Conservation (phyloP, 2,113 vertebrate species). For the Lophius piscatorius region DNA sequence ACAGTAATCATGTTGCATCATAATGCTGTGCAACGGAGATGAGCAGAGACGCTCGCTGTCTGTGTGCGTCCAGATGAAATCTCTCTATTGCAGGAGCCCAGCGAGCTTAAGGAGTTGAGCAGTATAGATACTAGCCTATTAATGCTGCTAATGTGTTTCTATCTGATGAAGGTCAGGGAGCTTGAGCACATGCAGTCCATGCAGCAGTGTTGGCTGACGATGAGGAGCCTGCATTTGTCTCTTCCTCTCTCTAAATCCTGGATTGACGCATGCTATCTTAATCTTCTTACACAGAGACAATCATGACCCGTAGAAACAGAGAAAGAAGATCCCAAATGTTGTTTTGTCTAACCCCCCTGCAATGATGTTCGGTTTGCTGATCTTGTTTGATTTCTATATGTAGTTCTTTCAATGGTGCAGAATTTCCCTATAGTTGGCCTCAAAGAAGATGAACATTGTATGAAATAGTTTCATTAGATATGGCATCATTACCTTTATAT, state of each 20-base stretch:
- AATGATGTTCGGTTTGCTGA: too few species aligned
- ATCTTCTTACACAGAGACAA: conserved; percentile 88
- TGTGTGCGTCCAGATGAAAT: conserved; percentile 13
- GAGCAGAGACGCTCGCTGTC: not conserved
- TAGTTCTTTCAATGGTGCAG: not conserved
- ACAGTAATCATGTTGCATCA: conserved; percentile 51
- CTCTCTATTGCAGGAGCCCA: conserved; percentile 30
- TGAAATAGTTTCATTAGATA: too few species aligned
- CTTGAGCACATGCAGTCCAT: conserved; percentile 17
- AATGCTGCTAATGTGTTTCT: conserved; percentile 46
- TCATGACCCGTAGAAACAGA: conserved; percentile 63
- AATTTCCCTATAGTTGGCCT: too few species aligned
- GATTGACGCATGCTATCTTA: conserved; percentile 87
- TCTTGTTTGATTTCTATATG: conserved; percentile 22
- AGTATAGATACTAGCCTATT: conserved; percentile 21
- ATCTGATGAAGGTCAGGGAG: conserved; percentile 28
- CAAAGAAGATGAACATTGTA: too few species aligned
- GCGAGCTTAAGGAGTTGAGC: conserved; percentile 25
- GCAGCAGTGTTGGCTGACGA: conserved; percentile 57
- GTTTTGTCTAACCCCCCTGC: not conserved
- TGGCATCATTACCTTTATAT: too few species aligned
- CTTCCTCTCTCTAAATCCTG: conserved; percentile 84
- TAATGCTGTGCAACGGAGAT: not conserved
- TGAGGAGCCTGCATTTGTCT: conserved; percentile 80
- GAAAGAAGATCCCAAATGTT: conserved; percentile 24